Evolutionary conservation across 1,140 invertebrate genomes (phyloP), one percentile per base, ranked within the genome.

Genomic region (Lutraria rhynchaena): DNA sequence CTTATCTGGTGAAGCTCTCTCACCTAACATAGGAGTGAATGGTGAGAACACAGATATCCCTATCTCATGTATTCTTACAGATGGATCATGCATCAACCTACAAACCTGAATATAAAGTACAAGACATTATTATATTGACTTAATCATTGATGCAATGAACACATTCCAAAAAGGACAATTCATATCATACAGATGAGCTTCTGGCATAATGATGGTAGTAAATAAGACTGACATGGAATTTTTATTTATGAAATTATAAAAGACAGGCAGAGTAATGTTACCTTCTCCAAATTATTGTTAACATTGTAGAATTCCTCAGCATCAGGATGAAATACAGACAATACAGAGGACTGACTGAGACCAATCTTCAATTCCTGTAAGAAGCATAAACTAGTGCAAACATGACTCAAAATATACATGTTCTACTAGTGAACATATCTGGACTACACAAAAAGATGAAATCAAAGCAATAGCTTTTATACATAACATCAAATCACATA

Each of bases 1-100:
- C 83, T 96, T 93, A 55, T 95, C 94, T 17, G 96, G 94, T 86
- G 95, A 93, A 19, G 95, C 95, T 78, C 95, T 92, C 88, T 98
- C 96, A 24, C 96, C 96, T 24, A 98, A 91, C 98, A 99, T 99
- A 0, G 98, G 97, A 71, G 95, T 94, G 87, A 97, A 96, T 13
- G 96, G 95, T 74, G 94, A 94, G 91, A 97, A 98, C 1, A 98
- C 86, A 74, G 94, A 90, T 22, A 98, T 94, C 74, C 95, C 94
- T 57, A 96, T 92, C 88, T 96, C 95, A 91, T 95, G 92, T 0
- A 95, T 91, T 13, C 94, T 92, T 0, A 93, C 92, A 55, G 91
- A 91, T 1, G 94, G 94, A 88, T 97, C 94, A 46, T 92, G 92
- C 3, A 97, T 91, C 55, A 94, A 93, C 53, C 94, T 92, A 88